These are phyloP conservation scores for Phanerotoma sp. DNA, from an alignment of 2,888 invertebrate genomes.

Conservation along the genomic window DNA sequence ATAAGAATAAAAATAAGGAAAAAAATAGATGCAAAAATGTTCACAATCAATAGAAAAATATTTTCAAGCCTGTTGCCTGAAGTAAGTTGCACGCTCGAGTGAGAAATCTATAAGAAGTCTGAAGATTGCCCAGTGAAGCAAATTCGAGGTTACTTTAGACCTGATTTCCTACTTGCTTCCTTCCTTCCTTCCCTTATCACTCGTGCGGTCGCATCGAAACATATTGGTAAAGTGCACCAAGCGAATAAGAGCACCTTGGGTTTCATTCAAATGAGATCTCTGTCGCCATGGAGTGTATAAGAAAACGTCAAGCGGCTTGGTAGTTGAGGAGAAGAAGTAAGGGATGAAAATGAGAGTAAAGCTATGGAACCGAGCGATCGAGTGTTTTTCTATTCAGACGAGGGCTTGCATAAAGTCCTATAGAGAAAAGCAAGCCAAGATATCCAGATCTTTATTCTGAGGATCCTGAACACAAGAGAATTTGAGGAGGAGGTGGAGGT, in stretches of 20 bases:
- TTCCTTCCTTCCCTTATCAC: constrained; percentile 30
- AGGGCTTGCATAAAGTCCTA: constrained; percentile 50
- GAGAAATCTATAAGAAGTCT: constrained; percentile 40
- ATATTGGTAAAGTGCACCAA: constrained; percentile 24
- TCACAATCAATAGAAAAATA: constrained; percentile 14
- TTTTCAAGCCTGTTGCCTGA: constrained; percentile 34
- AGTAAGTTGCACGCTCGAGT: constrained; percentile 36
- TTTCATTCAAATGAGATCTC: constrained; percentile 53
- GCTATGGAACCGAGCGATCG: constrained; percentile 40
- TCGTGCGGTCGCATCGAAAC: constrained; percentile 31
- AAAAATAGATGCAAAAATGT: not conserved
- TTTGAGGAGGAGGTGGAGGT: constrained; percentile 25
- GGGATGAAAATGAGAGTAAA: constrained; percentile 24
- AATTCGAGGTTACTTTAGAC: constrained; percentile 44
- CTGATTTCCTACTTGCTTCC: constrained; percentile 31
- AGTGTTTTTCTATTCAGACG: constrained; percentile 54
- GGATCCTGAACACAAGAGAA: constrained; percentile 33
- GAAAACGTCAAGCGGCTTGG: constrained; percentile 23
- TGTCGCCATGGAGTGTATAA: constrained; percentile 15
- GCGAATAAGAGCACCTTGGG: constrained; percentile 34
- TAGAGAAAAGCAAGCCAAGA: constrained; percentile 34
- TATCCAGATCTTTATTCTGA: constrained; percentile 2
- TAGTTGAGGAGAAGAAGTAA: constrained; percentile 29
- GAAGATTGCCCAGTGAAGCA: constrained; percentile 41
- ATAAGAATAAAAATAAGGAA: too few relatives aligned